Percentiles rank a stretch among this genome's conserved stretches.
Evolutionary conservation across 2,888 invertebrate genomes (phyloP).

Genomic region (Pammene fasciana): DNA sequence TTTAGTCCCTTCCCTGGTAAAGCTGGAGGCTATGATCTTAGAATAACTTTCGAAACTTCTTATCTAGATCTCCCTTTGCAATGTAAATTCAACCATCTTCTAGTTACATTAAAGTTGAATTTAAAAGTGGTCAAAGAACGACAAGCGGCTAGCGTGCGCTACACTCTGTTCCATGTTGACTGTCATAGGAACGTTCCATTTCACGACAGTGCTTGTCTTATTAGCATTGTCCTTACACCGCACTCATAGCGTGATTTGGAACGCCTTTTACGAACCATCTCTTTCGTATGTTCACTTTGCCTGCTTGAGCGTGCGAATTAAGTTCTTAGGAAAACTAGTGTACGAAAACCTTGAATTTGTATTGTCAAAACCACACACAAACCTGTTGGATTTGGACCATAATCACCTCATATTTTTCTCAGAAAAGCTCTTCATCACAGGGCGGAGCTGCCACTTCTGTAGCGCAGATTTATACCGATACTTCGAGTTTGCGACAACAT

Average conservation of each 20-base stretch:
- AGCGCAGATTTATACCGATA: no score
- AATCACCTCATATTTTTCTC: no score
- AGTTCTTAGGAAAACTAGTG: neutral
- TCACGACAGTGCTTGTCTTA: slow-evolving; percentile 67
- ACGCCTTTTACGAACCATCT: slow-evolving; percentile 67
- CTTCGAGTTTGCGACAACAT: no score
- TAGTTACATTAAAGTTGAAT: neutral
- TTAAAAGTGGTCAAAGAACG: no score
- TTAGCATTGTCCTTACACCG: slow-evolving; percentile 71
- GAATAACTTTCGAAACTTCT: slow-evolving; percentile 4
- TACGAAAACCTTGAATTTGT: neutral
- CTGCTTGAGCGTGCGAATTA: neutral
- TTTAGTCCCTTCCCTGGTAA: slow-evolving; percentile 39
- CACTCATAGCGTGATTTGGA: slow-evolving; percentile 70
- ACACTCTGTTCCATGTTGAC: slow-evolving; percentile 52
- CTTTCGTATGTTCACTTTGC: slow-evolving; percentile 2
- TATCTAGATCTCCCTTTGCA: neutral
- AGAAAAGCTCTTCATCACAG: no score
- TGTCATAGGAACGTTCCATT: slow-evolving; percentile 69
- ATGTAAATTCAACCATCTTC: neutral
- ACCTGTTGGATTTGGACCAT: no score
- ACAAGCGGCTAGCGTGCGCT: neutral
- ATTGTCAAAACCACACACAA: no score
- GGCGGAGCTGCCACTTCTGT: no score
- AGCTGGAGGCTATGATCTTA: slow-evolving; percentile 41